Conservation (phyloP, 2,888 invertebrate species). For the Acholoe squamosa region DNA sequence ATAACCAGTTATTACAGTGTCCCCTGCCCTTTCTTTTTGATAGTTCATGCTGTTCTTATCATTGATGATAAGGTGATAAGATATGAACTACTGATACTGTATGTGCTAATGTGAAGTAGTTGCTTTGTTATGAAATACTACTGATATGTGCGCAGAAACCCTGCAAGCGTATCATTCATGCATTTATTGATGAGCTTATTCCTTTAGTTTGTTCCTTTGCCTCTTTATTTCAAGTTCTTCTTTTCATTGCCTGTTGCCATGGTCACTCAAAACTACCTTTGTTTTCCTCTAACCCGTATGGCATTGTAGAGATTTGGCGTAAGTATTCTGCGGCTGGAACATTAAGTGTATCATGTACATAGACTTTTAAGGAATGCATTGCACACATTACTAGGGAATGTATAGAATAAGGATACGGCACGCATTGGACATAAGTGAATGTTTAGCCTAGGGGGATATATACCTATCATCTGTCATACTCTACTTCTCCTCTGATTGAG, state of each 20-base stretch:
- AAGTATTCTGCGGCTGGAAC: constrained; percentile 8
- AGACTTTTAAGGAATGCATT: neutral
- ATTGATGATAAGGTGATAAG: too few species aligned
- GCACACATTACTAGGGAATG: neutral
- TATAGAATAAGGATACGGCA: neutral
- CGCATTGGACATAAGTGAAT: neutral
- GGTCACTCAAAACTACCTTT: neutral
- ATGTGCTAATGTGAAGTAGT: too few species aligned
- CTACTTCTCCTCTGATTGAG: neutral
- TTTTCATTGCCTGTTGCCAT: neutral
- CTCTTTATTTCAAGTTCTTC: neutral
- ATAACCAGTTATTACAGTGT: too few species aligned
- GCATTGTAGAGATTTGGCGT: constrained; percentile 44
- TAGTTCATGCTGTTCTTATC: too few species aligned
- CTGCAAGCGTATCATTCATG: too few species aligned
- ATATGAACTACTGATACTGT: too few species aligned
- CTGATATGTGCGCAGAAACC: too few species aligned
- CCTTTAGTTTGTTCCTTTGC: neutral
- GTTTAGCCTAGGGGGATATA: neutral
- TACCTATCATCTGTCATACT: too few species aligned
- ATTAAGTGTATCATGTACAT: neutral
- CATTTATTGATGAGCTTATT: neutral
- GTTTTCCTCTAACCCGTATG: neutral
- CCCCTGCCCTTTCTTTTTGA: too few species aligned
- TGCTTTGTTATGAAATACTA: too few species aligned